phyloP scores from a whole-genome alignment of 2,113 vertebrate genomes.

The Tympanuchus pallidicinctus region DNA sequence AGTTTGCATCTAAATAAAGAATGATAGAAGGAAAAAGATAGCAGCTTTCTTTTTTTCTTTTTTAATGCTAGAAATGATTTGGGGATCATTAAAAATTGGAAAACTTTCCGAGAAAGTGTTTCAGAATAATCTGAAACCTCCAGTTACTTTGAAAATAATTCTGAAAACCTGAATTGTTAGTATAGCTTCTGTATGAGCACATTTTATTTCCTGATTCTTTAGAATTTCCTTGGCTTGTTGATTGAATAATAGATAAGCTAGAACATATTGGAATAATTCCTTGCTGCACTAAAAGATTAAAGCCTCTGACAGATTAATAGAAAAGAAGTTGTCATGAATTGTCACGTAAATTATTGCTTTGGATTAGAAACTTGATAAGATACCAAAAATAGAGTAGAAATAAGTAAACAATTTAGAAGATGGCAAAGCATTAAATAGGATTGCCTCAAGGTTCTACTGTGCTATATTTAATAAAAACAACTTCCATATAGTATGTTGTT shows the following conservation, averaged over 20 bases:
- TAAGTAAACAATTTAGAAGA: slow-evolving; percentile 28
- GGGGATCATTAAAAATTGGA: not conserved
- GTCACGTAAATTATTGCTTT: slow-evolving; percentile 48
- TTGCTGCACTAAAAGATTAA: slow-evolving; percentile 34
- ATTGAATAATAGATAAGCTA: not conserved
- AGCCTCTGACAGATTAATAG: slow-evolving; percentile 8
- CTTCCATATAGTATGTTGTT: not conserved
- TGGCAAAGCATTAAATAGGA: not conserved
- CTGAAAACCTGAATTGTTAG: not conserved
- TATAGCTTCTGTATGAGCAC: not conserved
- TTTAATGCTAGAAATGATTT: not conserved
- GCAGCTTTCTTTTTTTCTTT: not conserved
- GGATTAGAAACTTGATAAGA: slow-evolving; percentile 35
- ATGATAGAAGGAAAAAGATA: not conserved
- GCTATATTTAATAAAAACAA: not conserved
- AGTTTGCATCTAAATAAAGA: slow-evolving; percentile 1
- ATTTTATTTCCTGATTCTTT: not conserved
- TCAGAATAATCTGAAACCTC: not conserved
- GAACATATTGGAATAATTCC: not conserved
- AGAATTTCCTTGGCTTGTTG: not conserved
- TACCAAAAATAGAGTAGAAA: not conserved
- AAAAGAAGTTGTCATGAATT: not conserved
- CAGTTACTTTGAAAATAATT: not conserved
- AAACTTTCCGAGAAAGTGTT: not conserved
- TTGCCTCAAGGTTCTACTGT: slow-evolving; percentile 5